Conservation (phyloP, 2,888 invertebrate genomes). For the Mamestra brassicae region DNA sequence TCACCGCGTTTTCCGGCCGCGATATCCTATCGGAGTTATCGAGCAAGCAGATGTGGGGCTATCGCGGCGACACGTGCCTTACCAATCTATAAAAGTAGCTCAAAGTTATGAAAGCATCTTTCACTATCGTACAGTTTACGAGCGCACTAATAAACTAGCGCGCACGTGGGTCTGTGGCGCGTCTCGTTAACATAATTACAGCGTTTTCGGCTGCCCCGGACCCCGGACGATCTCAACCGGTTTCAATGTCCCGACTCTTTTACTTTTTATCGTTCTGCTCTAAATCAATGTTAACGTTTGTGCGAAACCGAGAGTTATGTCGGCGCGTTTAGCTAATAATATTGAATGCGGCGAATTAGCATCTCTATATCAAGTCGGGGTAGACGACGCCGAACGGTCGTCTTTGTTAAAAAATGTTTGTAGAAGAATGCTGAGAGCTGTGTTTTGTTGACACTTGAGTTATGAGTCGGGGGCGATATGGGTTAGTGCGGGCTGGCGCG, state of each 20-base stretch:
- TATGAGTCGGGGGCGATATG: constrained; percentile 76
- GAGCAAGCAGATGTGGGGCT: constrained; percentile 77
- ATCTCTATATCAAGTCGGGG: constrained; percentile 66
- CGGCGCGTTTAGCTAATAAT: constrained; percentile 78
- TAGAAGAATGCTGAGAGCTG: constrained; percentile 54
- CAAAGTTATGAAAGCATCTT: constrained; percentile 74
- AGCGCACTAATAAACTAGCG: constrained; percentile 71
- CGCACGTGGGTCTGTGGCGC: constrained; percentile 76
- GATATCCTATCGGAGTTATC: constrained; percentile 81
- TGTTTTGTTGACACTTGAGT: constrained; percentile 82
- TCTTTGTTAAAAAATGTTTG: constrained; percentile 40
- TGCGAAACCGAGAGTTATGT: constrained; percentile 91
- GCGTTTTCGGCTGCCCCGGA: constrained; percentile 81
- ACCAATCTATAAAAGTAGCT: constrained; percentile 67
- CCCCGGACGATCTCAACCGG: constrained; percentile 80
- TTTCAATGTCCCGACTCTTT: constrained; percentile 77
- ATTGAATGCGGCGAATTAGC: constrained; percentile 73
- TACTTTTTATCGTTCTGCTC: constrained; percentile 79
- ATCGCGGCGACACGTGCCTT: constrained; percentile 71
- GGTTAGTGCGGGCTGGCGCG: constrained; percentile 67
- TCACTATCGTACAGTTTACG: constrained; percentile 81
- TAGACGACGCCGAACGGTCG: constrained; percentile 52
- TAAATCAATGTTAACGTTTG: constrained; percentile 81
- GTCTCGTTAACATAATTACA: constrained; percentile 87
- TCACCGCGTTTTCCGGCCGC: constrained; percentile 86